Conservation (phyloP, 1,140 invertebrate genomes). For the Phenacoccus solenopsis region DNA sequence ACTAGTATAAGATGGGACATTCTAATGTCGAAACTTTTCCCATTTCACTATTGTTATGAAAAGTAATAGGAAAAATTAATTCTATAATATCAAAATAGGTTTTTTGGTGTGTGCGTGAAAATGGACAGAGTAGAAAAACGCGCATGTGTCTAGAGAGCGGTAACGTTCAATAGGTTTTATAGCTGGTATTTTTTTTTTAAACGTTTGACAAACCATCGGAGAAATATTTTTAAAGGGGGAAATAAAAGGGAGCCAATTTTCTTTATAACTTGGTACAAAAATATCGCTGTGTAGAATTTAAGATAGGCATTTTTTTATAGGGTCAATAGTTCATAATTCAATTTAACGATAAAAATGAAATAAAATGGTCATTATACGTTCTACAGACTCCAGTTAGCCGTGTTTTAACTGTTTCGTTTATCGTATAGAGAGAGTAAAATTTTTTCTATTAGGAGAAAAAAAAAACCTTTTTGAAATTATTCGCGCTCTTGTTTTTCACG, state of each 20-base stretch:
- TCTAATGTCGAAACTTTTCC: too few species aligned
- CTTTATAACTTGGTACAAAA: neutral
- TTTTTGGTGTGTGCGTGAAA: neutral
- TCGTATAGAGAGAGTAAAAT: too few species aligned
- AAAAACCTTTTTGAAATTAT: too few species aligned
- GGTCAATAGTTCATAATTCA: conserved; percentile 2
- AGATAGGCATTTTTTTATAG: neutral
- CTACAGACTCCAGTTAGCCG: too few species aligned
- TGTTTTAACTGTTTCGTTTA: too few species aligned
- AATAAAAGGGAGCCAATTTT: neutral
- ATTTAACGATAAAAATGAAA: neutral
- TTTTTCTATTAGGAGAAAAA: too few species aligned
- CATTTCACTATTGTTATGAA: too few species aligned
- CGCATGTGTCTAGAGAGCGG: neutral
- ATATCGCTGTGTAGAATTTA: neutral
- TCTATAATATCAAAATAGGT: neutral
- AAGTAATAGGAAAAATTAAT: neutral
- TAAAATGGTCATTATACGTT: conserved; percentile 3
- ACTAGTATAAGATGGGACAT: too few species aligned
- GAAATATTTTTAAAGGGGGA: neutral
- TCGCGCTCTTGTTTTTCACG: too few species aligned
- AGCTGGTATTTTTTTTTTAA: conserved; percentile 4
- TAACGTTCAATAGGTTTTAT: neutral
- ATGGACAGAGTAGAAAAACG: neutral
- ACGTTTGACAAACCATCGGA: neutral